Evolutionary conservation across 37 sponge, comb jelly and placozoan species (phyloP).

Genomic region (Theonella swinhoei): DNA sequence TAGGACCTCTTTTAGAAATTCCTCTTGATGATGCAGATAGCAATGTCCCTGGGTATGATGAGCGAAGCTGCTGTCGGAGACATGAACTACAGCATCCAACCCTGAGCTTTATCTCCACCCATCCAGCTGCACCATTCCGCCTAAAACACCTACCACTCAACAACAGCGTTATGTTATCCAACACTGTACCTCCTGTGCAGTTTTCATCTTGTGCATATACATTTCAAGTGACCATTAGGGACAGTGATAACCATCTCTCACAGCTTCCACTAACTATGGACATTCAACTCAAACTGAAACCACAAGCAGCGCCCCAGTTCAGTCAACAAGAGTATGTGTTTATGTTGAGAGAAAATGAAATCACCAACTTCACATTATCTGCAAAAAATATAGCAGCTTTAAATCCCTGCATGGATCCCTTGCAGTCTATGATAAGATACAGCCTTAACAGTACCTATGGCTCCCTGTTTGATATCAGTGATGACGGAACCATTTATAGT

Average conservation of each 20-base stretch:
- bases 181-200: slow-evolving; percentile 10
- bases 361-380: slow-evolving; percentile 1
- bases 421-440: slow-evolving; percentile 20
- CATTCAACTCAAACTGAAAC: not conserved
- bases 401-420: slow-evolving; percentile 46
- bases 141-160: not conserved
- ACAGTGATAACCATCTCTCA: slow-evolving; percentile 30
- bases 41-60: not conserved
- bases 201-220: slow-evolving; percentile 27
- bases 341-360: slow-evolving; percentile 34
- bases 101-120: slow-evolving; percentile 11
- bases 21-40: slow-evolving; percentile 26
- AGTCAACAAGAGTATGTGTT: slow-evolving; percentile 17
- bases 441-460: slow-evolving; percentile 1
- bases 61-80: not conserved
- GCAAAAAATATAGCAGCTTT: slow-evolving; percentile 18
- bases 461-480: slow-evolving; percentile 40
- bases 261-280: not conserved
- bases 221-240: slow-evolving; percentile 9
- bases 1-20: slow-evolving; percentile 26
- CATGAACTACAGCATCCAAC: not conserved
- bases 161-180: not conserved
- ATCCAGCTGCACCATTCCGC: slow-evolving; percentile 21
- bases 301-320: slow-evolving; percentile 37
- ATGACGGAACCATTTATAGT: slow-evolving; percentile 37